Percentiles rank a stretch among this genome's conserved stretches.
phyloP scores from a whole-genome alignment of 2,113 vertebrate genomes.

The Heterocephalus glaber region DNA sequence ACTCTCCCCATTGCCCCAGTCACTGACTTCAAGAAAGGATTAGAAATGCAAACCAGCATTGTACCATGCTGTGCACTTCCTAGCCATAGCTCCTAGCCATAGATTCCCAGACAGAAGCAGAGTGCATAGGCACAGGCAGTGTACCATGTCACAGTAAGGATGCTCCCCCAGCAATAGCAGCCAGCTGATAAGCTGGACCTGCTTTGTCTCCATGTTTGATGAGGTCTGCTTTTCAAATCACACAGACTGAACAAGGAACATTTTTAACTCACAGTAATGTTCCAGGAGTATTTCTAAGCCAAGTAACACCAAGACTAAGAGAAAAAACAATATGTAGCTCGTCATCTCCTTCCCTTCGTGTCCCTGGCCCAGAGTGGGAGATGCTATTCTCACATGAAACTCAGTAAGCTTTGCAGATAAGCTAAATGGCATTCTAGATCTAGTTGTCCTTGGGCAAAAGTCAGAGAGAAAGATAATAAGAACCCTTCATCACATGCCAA shows the following conservation, averaged over 20 bases:
- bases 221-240: conserved; percentile 33
- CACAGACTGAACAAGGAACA: background rate
- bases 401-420: background rate
- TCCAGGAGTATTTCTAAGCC: conserved; percentile 29
- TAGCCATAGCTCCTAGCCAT: background rate
- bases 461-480: conserved; percentile 1
- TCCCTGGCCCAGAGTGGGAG: background rate
- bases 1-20: background rate
- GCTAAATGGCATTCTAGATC: conserved; percentile 22
- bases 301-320: background rate
- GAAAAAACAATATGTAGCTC: background rate
- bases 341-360: background rate
- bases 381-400: background rate
- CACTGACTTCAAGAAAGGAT: background rate
- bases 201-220: background rate
- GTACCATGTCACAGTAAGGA: background rate
- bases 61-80: background rate
- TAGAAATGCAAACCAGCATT: background rate
- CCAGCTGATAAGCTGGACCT: background rate
- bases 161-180: background rate
- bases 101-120: background rate
- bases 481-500: background rate
- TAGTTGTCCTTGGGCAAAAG: background rate
- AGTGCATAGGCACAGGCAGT: background rate
- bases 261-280: conserved; percentile 7